Base-by-base conservation (phyloP, 2,797 vertebrate species). In the Bradypodion ventrale region DNA sequence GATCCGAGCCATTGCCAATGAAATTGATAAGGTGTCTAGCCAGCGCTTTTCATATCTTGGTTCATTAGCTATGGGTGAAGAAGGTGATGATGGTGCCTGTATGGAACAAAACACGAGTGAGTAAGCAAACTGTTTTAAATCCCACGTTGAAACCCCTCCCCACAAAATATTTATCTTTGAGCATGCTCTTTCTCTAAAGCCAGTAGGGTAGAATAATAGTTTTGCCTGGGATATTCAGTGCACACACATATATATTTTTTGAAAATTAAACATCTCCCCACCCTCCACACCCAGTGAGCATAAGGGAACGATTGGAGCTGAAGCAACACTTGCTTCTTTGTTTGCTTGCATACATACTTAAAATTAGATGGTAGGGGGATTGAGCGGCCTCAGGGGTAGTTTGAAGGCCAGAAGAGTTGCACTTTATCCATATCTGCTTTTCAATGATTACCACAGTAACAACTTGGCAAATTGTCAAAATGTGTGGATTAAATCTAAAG, bases 21-120 rank as follows among this genome's bases (percentile, higher is more conserved):
- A 97, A 92, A 99, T 92, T 37, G 95, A 97, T 91, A 97, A 93
- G 27, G 96, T 92, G 80, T 99, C 98, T 87, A 98, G 94, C 98
- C 98, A 99, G 91, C 96, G 97, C 93, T 98, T 99, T 96, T 98
- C 97, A 1, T 98, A 99, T 95, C 97, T 98, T 95, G 97, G 97
- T 96, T 97, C 97, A 92, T 97, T 97, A 96, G 97, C 96, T 93
- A 95, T 95, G 90, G 97, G 97, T 87, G 97, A 97, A 80, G 97
- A 97, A 90, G 97, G 98, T 5, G 95, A 96, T 74, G 96, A 96
- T 5, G 97, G 96, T 77, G 96, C 97, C 98, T 99, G 95, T 74
- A 74, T 46, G 92, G 94, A 95, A 70, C 97, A 87, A 97, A 96
- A 97, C 85, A 88, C 96, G 92, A 95, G 90, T 75, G 62, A 84